Conservation (phyloP, 37 sponge, comb jelly and placozoan species). For the Beroe ovata region DNA sequence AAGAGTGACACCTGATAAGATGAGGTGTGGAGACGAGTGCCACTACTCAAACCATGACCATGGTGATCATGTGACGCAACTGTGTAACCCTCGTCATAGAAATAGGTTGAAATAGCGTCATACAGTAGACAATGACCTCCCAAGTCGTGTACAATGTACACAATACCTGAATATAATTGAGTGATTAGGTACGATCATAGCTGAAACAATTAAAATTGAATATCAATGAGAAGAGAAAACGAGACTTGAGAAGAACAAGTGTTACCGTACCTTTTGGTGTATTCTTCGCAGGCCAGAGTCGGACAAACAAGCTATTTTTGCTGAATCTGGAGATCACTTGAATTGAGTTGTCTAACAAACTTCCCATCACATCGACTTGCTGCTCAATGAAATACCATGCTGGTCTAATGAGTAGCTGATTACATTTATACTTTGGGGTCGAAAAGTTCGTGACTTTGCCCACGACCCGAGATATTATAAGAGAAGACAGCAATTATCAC, state of each 20-base stretch:
- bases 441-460: too few relatives aligned
- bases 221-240: too few relatives aligned
- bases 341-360: conserved; percentile 47
- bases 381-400: neutral
- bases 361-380: too few relatives aligned
- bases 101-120: neutral
- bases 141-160: conserved; percentile 41
- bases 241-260: too few relatives aligned
- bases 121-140: conserved; percentile 63
- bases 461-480: too few relatives aligned
- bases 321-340: conserved; percentile 6
- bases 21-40: conserved; percentile 19
- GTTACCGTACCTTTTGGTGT: conserved; percentile 45
- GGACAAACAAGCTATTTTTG: conserved; percentile 28
- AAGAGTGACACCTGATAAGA: conserved; percentile 29
- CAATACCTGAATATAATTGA: conserved; percentile 12
- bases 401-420: too few relatives aligned
- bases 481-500: too few relatives aligned
- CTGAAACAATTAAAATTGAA: neutral
- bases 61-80: conserved; percentile 21
- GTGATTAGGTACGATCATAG: neutral
- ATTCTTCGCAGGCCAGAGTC: neutral
- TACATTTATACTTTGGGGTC: too few relatives aligned
- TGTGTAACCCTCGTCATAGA: neutral
- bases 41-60: conserved; percentile 51